Conservation (phyloP, 92 coral and sea anemone species). For the Heliopora coerulea region DNA sequence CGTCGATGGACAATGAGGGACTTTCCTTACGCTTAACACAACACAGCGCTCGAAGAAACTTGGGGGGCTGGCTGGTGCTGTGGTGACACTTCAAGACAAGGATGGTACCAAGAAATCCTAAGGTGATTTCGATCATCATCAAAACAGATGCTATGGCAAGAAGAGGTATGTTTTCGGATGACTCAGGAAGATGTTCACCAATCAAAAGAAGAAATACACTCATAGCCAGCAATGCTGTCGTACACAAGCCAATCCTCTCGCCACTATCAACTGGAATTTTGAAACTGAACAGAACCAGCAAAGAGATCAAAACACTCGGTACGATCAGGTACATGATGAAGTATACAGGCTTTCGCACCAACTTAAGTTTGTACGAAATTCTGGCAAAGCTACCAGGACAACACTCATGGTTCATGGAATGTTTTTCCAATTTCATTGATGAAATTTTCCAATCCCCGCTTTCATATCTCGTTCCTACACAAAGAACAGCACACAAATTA, state of each 20-base stretch:
- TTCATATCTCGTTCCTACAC: slow-evolving; percentile 12
- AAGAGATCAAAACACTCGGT: slow-evolving; percentile 64
- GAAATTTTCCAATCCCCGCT: slow-evolving; percentile 81
- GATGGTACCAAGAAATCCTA: slow-evolving; percentile 64
- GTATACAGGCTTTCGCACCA: slow-evolving; percentile 69
- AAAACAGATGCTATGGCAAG: slow-evolving; percentile 65
- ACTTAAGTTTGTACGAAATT: slow-evolving; percentile 56
- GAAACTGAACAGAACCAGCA: slow-evolving; percentile 62
- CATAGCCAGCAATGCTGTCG: slow-evolving; percentile 71
- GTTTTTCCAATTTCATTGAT: slow-evolving; percentile 33
- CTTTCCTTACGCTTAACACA: slow-evolving; percentile 5
- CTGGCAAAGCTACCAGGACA: slow-evolving; percentile 63
- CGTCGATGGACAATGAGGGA: background rate
- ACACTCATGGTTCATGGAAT: slow-evolving; percentile 44
- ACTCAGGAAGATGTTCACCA: slow-evolving; percentile 71
- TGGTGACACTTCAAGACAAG: slow-evolving; percentile 56
- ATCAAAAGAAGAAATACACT: slow-evolving; percentile 73
- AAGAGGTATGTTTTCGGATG: slow-evolving; percentile 66
- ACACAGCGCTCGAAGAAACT: slow-evolving; percentile 30
- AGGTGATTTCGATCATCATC: slow-evolving; percentile 58
- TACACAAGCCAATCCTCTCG: slow-evolving; percentile 75
- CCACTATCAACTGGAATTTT: slow-evolving; percentile 81
- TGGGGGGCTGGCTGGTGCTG: slow-evolving; percentile 33
- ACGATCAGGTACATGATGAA: slow-evolving; percentile 71
- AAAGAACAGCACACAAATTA: background rate